A percentile compares a stretch with the other conserved stretches of the same genome.
Conservation (phyloP, 2,113 vertebrate species). For the Coptodon bakossiorum region DNA sequence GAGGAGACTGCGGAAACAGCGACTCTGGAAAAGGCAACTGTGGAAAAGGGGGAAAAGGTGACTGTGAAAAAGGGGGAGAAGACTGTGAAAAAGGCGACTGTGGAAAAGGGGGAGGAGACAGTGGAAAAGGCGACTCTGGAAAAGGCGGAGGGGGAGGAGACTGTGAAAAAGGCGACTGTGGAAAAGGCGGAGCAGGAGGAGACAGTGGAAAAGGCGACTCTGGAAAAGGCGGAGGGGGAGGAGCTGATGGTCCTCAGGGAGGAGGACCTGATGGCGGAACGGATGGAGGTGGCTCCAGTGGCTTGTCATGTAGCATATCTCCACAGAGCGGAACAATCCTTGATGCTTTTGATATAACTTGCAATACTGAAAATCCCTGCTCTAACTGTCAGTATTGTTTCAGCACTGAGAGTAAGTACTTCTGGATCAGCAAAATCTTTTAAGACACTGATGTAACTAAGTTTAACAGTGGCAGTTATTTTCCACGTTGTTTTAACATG, state of each 20-base stretch:
- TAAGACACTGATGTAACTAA: background rate
- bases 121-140: background rate
- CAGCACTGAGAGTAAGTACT: slow-evolving; percentile 50
- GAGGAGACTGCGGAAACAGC: too few relatives aligned
- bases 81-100: accelerated
- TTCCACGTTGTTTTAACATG: background rate
- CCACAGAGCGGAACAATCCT: slow-evolving; percentile 73
- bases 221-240: too few relatives aligned
- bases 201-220: too few relatives aligned
- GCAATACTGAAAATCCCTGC: slow-evolving; percentile 34
- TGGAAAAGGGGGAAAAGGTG: accelerated
- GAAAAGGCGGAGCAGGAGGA: background rate
- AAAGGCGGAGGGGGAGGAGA: background rate
- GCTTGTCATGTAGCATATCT: slow-evolving; percentile 53
- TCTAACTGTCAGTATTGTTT: slow-evolving; percentile 77
- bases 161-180: accelerated
- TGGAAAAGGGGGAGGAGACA: accelerated
- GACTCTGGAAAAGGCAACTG: accelerated
- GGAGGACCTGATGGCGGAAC: background rate
- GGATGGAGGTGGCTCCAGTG: background rate
- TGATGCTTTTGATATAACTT: slow-evolving; percentile 72
- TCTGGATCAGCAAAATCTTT: background rate
- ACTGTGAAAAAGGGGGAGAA: accelerated
- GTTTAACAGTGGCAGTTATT: background rate
- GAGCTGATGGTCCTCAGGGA: too few relatives aligned